Conservation (phyloP, 2,113 vertebrate species). For the Paratilapia polleni region DNA sequence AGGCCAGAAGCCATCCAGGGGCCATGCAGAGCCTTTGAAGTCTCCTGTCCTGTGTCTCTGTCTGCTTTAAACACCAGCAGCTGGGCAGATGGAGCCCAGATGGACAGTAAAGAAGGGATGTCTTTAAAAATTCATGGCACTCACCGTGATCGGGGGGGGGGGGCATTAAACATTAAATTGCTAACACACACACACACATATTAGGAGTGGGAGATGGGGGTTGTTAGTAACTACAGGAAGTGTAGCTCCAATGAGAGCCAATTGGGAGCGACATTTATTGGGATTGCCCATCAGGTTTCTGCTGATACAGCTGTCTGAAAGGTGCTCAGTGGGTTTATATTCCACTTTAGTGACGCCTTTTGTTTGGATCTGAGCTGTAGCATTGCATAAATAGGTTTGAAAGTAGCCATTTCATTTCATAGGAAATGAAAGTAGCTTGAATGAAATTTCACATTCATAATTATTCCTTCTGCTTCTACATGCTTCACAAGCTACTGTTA, state of each 20-base stretch:
- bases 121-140: slow-evolving; percentile 86
- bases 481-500: neutral
- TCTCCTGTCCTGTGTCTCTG: slow-evolving; percentile 62
- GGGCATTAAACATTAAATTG: slow-evolving; percentile 85
- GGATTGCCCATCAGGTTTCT: slow-evolving; percentile 71
- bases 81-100: slow-evolving; percentile 83
- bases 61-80: slow-evolving; percentile 74
- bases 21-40: slow-evolving; percentile 72
- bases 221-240: slow-evolving; percentile 73
- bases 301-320: slow-evolving; percentile 76
- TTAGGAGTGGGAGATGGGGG: slow-evolving; percentile 48
- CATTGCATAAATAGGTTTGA: neutral
- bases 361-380: slow-evolving; percentile 8
- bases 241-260: slow-evolving; percentile 65
- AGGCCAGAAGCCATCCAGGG: slow-evolving; percentile 59
- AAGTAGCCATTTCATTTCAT: too few species aligned
- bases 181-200: slow-evolving; percentile 52
- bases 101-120: slow-evolving; percentile 82
- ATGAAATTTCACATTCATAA: neutral
- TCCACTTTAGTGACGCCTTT: slow-evolving; percentile 36
- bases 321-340: slow-evolving; percentile 59
- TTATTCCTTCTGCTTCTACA: neutral
- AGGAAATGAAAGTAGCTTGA: too few species aligned
- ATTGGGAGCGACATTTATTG: slow-evolving; percentile 76
- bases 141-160: slow-evolving; percentile 75